These are phyloP conservation scores for Actenoides hombroni DNA, from an alignment of 2,113 vertebrate species.

Conservation along the genomic window DNA sequence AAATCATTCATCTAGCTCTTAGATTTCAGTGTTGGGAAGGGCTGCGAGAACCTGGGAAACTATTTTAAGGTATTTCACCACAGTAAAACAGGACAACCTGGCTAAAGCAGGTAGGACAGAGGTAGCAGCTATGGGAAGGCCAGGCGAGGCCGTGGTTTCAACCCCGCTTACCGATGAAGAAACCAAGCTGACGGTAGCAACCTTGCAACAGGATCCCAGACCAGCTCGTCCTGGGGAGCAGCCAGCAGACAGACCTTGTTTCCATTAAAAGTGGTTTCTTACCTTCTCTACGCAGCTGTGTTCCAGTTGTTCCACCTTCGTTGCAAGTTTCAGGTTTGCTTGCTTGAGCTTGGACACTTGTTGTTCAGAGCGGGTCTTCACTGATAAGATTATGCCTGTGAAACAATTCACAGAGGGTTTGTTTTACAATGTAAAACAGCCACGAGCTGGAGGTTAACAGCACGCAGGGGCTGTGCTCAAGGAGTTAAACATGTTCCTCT, in stretches of 20 bases:
- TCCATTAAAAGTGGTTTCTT: background rate
- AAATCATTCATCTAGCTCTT: background rate
- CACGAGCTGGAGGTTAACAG: background rate
- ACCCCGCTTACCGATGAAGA: background rate
- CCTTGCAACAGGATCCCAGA: background rate
- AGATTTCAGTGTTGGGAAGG: background rate
- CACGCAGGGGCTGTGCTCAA: background rate
- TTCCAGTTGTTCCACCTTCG: slow-evolving; percentile 85
- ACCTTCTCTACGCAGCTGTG: slow-evolving; percentile 83
- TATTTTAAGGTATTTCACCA: background rate
- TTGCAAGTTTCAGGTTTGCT: slow-evolving; percentile 82
- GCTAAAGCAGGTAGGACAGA: background rate
- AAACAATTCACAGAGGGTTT: slow-evolving; percentile 3
- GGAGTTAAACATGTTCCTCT: background rate
- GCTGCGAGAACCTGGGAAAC: background rate
- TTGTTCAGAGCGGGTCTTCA: slow-evolving; percentile 88
- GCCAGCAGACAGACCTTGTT: background rate
- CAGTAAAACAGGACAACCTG: background rate
- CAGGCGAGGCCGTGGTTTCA: background rate
- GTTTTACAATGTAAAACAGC: background rate
- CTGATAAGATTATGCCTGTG: slow-evolving; percentile 89
- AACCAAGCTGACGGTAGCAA: background rate
- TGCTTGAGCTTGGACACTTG: slow-evolving; percentile 84
- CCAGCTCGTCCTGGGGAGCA: background rate
- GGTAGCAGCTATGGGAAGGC: background rate